Base-by-base conservation (phyloP, 1,140 invertebrate genomes). In the Brachionus paranguensis region DNA sequence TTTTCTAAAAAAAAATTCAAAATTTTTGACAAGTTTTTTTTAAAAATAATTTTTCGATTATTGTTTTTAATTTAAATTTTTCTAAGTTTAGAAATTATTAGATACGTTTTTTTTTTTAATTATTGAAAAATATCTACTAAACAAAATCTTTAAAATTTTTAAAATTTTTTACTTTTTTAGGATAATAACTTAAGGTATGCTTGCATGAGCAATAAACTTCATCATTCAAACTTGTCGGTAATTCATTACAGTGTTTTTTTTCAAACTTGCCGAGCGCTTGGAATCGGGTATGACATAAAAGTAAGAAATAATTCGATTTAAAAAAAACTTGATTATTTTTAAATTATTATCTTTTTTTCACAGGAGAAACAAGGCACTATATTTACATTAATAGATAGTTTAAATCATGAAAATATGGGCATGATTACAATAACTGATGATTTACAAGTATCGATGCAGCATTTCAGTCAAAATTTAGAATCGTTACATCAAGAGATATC, bases 181-280 rank as follows among this genome's bases (percentile, higher is more conserved):
- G 45, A 53, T 5, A 68, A 43, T 50, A 11, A 78, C 20, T 78
- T 85, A 50, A 86, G 89, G 17, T 90, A 86, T 85, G 88, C 86
- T 41, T 88, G 89, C 12, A 87, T 89, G 87, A 89, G 88, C 84
- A 88, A 88, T 17, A 85, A 87, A 10, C 84, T 90, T 10, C 84
- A 87, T 17, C 89, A 90, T 84, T 87, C 88, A 37, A 89, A 89
- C 85, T 85, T 90, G 64, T 87, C 89, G 10, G 87, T 89, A 3
- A 87, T 90, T 33, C 88, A 89, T 74, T 90, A 89, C 84, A 88
- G 88, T 84, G 89, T 89, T 12, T 90, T 89, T 86, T 90, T 90
- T 86, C 89, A 90, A 85, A 89, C 89, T 88, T 90, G 89, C 84
- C 85, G 89, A 53, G 89, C 89, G 27, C 88, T 89, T 84, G 88